Evolutionary conservation across 2,888 invertebrate species (phyloP).

Genomic region (Cotesia congregata): DNA sequence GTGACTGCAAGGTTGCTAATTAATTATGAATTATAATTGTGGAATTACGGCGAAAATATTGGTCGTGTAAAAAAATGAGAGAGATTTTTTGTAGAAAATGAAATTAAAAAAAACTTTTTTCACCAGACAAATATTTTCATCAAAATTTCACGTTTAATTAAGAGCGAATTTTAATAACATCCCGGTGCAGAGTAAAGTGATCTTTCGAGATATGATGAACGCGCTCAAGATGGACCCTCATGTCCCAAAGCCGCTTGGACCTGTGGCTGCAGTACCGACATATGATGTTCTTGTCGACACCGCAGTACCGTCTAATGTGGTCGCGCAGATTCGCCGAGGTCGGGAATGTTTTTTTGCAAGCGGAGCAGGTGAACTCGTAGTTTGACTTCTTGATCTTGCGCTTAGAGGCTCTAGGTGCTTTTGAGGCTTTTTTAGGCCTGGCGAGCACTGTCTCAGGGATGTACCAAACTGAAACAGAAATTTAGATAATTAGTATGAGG

Average conservation of each 20-base stretch:
- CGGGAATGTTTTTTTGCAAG: conserved; percentile 41
- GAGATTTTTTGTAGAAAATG: too few species aligned
- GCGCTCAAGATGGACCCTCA: conserved; percentile 45
- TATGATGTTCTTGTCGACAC: conserved; percentile 44
- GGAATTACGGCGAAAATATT: too few species aligned
- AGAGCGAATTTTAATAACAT: conserved; percentile 37
- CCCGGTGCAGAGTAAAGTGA: conserved; percentile 39
- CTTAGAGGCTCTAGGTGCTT: background rate
- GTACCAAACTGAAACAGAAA: conserved; percentile 43
- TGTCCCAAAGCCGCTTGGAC: conserved; percentile 72
- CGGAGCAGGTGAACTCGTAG: conserved; percentile 27
- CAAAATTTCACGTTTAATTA: background rate
- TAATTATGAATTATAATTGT: too few species aligned
- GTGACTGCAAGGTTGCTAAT: too few species aligned
- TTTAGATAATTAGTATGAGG: conserved; percentile 6
- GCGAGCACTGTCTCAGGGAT: too few species aligned
- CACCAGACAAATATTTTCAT: too few species aligned
- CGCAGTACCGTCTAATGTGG: conserved; percentile 45
- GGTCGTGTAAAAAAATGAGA: too few species aligned
- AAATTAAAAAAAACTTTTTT: too few species aligned
- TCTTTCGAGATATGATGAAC: conserved; percentile 46
- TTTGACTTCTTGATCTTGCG: background rate
- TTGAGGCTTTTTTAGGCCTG: background rate
- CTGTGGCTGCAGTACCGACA: conserved; percentile 73
- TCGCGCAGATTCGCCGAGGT: conserved; percentile 35